Base-by-base conservation (phyloP, 92 coral and sea anemone species). In the Desmophyllum pertusum region DNA sequence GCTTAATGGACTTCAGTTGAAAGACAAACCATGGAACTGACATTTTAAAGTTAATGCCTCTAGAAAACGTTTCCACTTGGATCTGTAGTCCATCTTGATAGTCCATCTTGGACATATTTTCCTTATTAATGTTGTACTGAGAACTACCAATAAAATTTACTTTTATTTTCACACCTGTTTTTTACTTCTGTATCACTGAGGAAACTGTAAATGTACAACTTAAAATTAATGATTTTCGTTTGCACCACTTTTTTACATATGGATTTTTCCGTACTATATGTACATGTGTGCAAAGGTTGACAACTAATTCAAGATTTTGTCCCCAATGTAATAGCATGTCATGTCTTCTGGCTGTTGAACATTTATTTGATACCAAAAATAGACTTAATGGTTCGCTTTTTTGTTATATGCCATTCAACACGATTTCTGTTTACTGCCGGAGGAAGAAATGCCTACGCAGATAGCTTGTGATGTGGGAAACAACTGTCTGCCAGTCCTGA, bases 1-100 rank as follows among this genome's bases (percentile, higher is more conserved):
- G 61, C 83, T 43, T 79, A 67, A 80, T 67, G 72, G 84, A 69
- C 51, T 48, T 68, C 65, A 43, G 11, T 66, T 65, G 48, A 80
- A 69, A 37, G 76, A 80, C 67, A 80, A 46, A 38, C 51, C 39
- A 37, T n/a, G 61, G 64, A 67, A 36, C 29, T 67, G 37, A 50
- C 37, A 37, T 36, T 48, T 38, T 45, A 64, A 66, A 37, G 36
- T 67, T 67, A 66, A 79, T 53, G 37, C 84, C 7, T 65, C 62
- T 11, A 36, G 63, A 66, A 23, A 6, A 64, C 2, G 50, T n/a
- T 46, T 50, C 62, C 41, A 23, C 57, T 61, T 77, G 35, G 75
- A 66, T 46, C 63, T 42, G 31, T 9, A 52, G 36, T 43, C 6
- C 27, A 38, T 69, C 39, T 7, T 37, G 3, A 41, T n/a, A 0